Percentiles rank a stretch among this genome's conserved stretches.
Evolutionary conservation across 2,797 vertebrate species (phyloP).

Genomic region (Lacerta agilis): DNA sequence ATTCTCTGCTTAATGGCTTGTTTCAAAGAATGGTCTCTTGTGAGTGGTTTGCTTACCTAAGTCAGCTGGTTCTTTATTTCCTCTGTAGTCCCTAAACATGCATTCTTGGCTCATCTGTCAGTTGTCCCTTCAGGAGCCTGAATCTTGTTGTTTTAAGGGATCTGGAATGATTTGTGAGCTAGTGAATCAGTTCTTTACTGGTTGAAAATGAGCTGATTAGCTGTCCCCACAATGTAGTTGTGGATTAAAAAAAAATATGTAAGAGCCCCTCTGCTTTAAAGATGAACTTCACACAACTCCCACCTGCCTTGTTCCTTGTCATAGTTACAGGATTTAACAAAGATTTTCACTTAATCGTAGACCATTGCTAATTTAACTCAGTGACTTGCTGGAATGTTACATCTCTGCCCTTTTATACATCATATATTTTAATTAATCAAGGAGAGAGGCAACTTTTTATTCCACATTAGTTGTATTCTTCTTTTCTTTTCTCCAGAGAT

Average conservation of each 20-base stretch:
- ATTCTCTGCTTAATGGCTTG: neutral
- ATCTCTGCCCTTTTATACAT: neutral
- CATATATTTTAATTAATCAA: neutral
- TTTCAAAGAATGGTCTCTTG: constrained; percentile 20
- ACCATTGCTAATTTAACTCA: neutral
- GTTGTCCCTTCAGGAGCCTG: neutral
- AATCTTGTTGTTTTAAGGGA: constrained; percentile 38
- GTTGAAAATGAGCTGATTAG: constrained; percentile 6
- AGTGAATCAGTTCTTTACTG: constrained; percentile 2
- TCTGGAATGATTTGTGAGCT: neutral
- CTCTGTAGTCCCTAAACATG: constrained; percentile 15
- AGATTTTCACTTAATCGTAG: neutral
- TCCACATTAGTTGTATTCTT: neutral
- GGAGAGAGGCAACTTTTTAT: neutral
- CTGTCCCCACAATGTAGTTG: neutral
- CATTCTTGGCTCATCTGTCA: constrained; percentile 13
- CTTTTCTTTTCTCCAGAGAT: constrained; percentile 59
- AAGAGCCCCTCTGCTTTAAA: neutral
- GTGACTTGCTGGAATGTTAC: neutral
- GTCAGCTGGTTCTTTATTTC: constrained; percentile 22
- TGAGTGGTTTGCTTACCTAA: constrained; percentile 30
- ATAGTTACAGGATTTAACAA: constrained; percentile 4
- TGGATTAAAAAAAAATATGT: neutral
- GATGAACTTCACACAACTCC: neutral
- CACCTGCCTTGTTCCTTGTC: neutral